A percentile compares a stretch with the other conserved stretches of the same genome.
Evolutionary conservation across 2,888 invertebrate species (phyloP).

Genomic region (Amitus sp.): DNA sequence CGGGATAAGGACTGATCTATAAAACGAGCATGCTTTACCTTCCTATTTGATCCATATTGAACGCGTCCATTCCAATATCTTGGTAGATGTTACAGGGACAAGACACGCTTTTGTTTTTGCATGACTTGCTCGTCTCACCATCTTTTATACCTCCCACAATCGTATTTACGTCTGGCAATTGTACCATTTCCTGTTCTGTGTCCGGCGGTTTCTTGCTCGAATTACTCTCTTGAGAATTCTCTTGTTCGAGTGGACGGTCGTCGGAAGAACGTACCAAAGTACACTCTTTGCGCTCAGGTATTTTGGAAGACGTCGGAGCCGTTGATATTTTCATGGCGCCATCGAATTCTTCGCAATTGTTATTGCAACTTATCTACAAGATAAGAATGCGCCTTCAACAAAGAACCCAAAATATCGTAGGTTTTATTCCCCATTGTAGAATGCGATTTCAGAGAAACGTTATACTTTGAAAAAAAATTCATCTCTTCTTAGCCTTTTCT

Average conservation of each 20-base stretch:
- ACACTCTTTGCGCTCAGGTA: constrained; percentile 50
- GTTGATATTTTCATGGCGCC: constrained; percentile 60
- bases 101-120: constrained; percentile 50
- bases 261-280: constrained; percentile 49
- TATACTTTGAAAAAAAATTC: no score
- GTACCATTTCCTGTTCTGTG: constrained; percentile 48
- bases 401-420: neutral
- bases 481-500: neutral
- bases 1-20: constrained; percentile 6
- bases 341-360: constrained; percentile 51
- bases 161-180: constrained; percentile 50
- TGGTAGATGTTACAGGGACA: constrained; percentile 54
- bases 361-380: constrained; percentile 56
- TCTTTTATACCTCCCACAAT: constrained; percentile 43
- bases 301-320: constrained; percentile 53
- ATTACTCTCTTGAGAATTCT: constrained; percentile 38
- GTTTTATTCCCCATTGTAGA: neutral
- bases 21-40: constrained; percentile 46
- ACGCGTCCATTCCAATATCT: constrained; percentile 55
- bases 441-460: no score
- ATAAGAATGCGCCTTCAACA: neutral
- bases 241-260: constrained; percentile 26
- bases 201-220: constrained; percentile 21
- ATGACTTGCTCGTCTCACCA: constrained; percentile 46
- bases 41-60: constrained; percentile 60